Conservation (phyloP, 2,797 vertebrate genomes). For the Dromococcyx pavoninus region DNA sequence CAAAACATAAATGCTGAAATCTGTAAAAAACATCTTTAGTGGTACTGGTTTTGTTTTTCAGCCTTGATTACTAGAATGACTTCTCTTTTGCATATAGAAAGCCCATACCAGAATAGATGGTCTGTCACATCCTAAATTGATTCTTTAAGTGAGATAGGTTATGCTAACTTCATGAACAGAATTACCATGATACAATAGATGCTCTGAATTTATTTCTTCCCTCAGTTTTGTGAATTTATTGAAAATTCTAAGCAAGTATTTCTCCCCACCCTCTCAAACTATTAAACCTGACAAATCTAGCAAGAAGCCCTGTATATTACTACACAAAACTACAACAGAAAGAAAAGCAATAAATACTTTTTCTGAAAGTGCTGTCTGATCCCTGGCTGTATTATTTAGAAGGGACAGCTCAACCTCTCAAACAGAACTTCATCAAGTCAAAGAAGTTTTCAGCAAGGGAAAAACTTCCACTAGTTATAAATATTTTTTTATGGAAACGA, state of each 20-base stretch:
- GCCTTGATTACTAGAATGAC: not conserved
- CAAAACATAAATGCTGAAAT: not conserved
- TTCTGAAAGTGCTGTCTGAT: not conserved
- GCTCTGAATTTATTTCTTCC: not conserved
- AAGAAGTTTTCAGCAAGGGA: conserved; percentile 40
- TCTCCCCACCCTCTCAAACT: not conserved
- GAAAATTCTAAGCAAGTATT: not conserved
- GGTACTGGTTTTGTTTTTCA: not conserved
- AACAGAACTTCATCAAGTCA: conserved; percentile 3
- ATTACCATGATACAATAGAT: not conserved
- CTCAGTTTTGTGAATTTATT: not conserved
- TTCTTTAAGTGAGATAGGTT: not conserved
- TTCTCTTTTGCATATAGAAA: not conserved
- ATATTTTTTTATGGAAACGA: not conserved
- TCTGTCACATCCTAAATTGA: not conserved
- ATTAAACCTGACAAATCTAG: not conserved
- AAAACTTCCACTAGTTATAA: conserved; percentile 59
- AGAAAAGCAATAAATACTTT: not conserved
- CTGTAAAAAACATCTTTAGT: not conserved
- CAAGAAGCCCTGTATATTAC: not conserved
- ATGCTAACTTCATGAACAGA: not conserved
- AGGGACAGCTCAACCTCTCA: not conserved
- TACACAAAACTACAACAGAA: not conserved
- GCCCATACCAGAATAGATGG: not conserved
- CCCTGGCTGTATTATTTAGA: rapidly evolving